Base-by-base conservation (phyloP, 1,140 invertebrate genomes). In the Habropoda laboriosa region DNA sequence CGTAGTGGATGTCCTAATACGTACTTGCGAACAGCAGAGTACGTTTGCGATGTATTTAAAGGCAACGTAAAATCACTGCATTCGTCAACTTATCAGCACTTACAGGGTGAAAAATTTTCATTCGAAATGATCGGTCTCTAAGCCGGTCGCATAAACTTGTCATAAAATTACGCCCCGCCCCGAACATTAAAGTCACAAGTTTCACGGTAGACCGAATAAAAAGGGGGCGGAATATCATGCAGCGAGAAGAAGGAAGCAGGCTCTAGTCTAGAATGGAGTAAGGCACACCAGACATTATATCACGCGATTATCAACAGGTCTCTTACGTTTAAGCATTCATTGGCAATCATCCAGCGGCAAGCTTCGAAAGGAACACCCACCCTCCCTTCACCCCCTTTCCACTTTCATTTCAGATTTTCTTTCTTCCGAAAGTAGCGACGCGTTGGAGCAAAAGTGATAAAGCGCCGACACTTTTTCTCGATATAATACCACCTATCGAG, bases 221-320 rank as follows among this genome's bases (percentile, higher is more conserved):
- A 63, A 40, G 27, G 42, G 10, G 21, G 24, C 30, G 35, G 6
- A 55, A 47, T 30, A 42, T 42, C 27, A 27, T 7, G 0, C 18
- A 21, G 7, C 12, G 27, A 12, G 24, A 12, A 12, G 24, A 12
- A 21, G 7, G 35, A 13, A 24, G 18, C 8, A 16, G 51, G 16
- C 3, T 30, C 8, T 1, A 24, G 35, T 32, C 1, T 32, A 6
- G 32, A 53, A 63, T 51, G 35, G 8, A 55, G 47, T 42, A 51
- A 64, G 35, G 58, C 35, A 35, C 24, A 55, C 16, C 47, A 49
- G 40, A 70, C 58, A 81, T 86, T 83, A 82, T 61, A 79, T 80
- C 70, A 71, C 60, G 80, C 83, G 84, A 89, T 91, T 90, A 91
- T 92, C 92, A 92, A 93, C 91, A 92, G 91, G 91, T 92, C 79